Base-by-base conservation (phyloP, 2,888 invertebrate genomes). In the Epistrophe eligans region DNA sequence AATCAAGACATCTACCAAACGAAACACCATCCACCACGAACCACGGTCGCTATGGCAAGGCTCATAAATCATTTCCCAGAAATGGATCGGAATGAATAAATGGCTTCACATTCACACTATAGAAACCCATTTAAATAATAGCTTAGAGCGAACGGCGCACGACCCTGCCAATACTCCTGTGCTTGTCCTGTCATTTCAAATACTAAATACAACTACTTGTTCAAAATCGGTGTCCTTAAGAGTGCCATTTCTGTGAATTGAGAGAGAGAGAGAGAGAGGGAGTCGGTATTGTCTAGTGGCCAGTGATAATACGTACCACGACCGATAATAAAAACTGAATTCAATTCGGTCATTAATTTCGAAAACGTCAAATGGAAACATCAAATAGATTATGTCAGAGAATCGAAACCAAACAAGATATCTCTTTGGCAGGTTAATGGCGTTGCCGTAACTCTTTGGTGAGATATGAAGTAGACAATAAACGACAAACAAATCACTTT, bases 381-480 rank as follows among this genome's bases (percentile, higher is more conserved):
- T 79, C 85, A 70, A 85, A 85, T 85, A 79, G 85, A 85, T 85
- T 85, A 77, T 70, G 82, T 58, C 85, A 74, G 57, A 57, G 72
- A 57, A 85, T 77, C 58, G 84, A 85, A 81, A 77, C 77, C 48
- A 73, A 77, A 82, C 77, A 85, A 71, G 74, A 48, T 64, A 73
- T 81, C 77, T 73, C 55, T 73, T 45, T 32, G 62, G 72, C 81
- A 81, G 85, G 81, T 73, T 82, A 79, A 77, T 77, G 81, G 71
- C 77, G 57, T 38, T 57, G 81, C 82, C 70, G 57, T 73, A 57
- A 43, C 71, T 55, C 73, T 74, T 67, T 48, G 13, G 35, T 55
- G 13, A 48, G 72, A 81, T 77, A 76, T 57, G 71, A 50, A 73
- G 74, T 52, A 76, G 82, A 79, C 82, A 82, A 79, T 74, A 82